Percentiles rank a stretch among this genome's conserved stretches.
Conservation (phyloP, 2,888 invertebrate genomes). For the Aspidiotus destructor region DNA sequence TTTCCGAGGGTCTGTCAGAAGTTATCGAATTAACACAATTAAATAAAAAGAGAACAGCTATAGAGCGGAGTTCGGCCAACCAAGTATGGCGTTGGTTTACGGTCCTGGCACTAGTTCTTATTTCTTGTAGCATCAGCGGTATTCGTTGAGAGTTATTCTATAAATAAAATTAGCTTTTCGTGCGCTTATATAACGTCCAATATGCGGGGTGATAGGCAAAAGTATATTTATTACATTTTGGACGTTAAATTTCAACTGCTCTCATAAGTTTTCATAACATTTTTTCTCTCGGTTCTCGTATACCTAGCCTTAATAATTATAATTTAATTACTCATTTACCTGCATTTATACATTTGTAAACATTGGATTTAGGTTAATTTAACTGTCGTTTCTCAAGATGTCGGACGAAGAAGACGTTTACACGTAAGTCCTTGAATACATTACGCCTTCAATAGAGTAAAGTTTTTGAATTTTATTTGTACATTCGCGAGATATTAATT, state of each 20-base stretch:
- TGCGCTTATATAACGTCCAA: neutral
- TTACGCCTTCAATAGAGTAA: neutral
- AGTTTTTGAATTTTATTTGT: neutral
- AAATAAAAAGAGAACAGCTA: too few relatives aligned
- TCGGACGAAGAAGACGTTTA: neutral
- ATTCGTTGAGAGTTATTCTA: neutral
- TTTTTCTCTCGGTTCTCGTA: too few relatives aligned
- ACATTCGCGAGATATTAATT: neutral
- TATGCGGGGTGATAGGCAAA: neutral
- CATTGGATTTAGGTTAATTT: neutral
- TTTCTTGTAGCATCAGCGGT: neutral
- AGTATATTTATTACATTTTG: too few relatives aligned
- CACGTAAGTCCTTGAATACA: conserved; percentile 1
- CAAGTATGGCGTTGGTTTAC: neutral
- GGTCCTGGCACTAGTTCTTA: conserved; percentile 1
- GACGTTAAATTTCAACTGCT: too few relatives aligned
- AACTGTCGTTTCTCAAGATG: neutral
- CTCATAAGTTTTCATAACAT: too few relatives aligned
- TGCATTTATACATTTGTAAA: too few relatives aligned
- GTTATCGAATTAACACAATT: too few relatives aligned
- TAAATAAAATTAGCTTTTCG: neutral
- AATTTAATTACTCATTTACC: too few relatives aligned
- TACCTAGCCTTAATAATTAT: too few relatives aligned
- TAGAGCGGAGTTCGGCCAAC: neutral
- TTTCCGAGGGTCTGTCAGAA: too few relatives aligned